These are phyloP conservation scores for Idaea dimidiata DNA, from an alignment of 2,888 invertebrate genomes.

Conservation along the genomic window DNA sequence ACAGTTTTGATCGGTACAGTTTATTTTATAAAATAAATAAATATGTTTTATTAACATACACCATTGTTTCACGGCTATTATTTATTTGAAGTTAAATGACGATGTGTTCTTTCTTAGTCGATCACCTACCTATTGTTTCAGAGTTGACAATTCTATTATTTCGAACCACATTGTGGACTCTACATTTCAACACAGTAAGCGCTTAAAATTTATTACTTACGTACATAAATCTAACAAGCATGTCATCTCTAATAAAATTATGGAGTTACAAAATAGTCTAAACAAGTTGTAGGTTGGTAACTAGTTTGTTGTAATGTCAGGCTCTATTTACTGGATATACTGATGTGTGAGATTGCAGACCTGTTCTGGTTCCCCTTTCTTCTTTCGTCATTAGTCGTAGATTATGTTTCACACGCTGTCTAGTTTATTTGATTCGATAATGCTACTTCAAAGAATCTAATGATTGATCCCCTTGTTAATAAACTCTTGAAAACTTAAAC, in stretches of 20 bases:
- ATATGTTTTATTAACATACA: too few species aligned
- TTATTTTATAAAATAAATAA: too few species aligned
- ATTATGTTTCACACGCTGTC: constrained; percentile 27
- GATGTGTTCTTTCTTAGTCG: too few species aligned
- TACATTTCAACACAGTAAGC: constrained; percentile 1
- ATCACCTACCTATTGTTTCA: not conserved
- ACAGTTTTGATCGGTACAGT: not conserved
- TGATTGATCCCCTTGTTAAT: not conserved
- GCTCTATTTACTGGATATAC: constrained; percentile 65
- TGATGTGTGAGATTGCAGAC: constrained; percentile 61
- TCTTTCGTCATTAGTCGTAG: constrained; percentile 43
- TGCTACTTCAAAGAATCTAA: not conserved
- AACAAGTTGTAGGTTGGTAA: not conserved
- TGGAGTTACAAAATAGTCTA: constrained; percentile 22
- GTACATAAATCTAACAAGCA: constrained; percentile 5
- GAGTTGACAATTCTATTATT: not conserved
- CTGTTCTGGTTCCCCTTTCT: constrained; percentile 57
- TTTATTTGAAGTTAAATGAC: too few species aligned
- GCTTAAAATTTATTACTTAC: not conserved
- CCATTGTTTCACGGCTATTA: too few species aligned
- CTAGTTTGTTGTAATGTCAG: constrained; percentile 41
- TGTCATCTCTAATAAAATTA: constrained; percentile 16
- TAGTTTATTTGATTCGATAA: not conserved
- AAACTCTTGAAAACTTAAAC: too few species aligned
- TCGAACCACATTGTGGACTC: not conserved